These are phyloP conservation scores for Chromobotia macracanthus DNA, from an alignment of 2,797 vertebrate genomes.

Conservation along the genomic window DNA sequence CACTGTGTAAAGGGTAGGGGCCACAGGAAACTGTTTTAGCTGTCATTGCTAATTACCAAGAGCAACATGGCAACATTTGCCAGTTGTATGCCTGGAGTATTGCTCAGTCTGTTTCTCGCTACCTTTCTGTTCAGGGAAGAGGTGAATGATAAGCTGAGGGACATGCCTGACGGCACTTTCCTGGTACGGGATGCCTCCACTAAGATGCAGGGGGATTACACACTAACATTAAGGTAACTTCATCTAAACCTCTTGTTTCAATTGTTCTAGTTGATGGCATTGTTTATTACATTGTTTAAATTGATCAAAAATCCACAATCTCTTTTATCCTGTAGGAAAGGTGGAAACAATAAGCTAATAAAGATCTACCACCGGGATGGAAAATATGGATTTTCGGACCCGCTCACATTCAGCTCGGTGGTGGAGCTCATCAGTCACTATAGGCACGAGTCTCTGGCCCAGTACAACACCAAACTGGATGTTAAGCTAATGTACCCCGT, in stretches of 20 bases:
- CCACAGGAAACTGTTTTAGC: conserved; percentile 23
- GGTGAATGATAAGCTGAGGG: conserved; percentile 92
- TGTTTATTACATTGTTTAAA: not conserved
- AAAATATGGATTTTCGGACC: conserved; percentile 94
- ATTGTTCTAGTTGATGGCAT: conserved; percentile 53
- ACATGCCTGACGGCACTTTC: conserved; percentile 96
- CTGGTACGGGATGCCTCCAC: conserved; percentile 94
- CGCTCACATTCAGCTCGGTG: conserved; percentile 90
- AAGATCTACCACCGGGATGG: conserved; percentile 95
- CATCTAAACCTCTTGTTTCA: not conserved
- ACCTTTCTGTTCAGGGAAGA: conserved; percentile 83
- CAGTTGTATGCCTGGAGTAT: not conserved
- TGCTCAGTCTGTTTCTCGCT: conserved; percentile 27
- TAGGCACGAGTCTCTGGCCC: conserved; percentile 90
- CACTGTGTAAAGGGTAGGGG: too few relatives aligned
- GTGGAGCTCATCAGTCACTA: conserved; percentile 95
- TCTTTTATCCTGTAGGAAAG: conserved; percentile 81
- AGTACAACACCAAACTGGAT: conserved; percentile 95
- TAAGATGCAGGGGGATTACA: conserved; percentile 96
- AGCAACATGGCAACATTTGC: not conserved
- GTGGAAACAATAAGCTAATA: conserved; percentile 96
- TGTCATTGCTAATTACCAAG: conserved; percentile 29
- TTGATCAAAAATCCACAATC: not conserved
- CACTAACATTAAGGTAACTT: conserved; percentile 87
- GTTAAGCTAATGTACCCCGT: conserved; percentile 92